Base-by-base conservation (phyloP, 1,140 invertebrate species). In the Lepidotrigona ventralis region DNA sequence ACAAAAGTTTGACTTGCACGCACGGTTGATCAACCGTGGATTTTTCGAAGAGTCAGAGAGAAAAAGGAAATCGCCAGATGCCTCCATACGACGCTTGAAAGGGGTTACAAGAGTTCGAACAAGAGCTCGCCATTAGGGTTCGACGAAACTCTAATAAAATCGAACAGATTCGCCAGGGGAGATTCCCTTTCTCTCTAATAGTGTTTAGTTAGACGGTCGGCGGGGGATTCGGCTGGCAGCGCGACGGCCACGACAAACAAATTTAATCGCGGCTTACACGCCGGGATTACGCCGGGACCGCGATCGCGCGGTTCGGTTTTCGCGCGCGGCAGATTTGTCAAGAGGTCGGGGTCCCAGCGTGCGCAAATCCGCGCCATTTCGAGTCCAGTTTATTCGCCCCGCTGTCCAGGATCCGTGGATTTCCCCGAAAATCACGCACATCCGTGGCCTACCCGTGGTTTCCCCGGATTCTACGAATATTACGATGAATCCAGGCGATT, bases 231-330 rank as follows among this genome's bases (percentile, higher is more conserved):
- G n/a, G 9, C n/a, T 33, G 56, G 58, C 19, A 63, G 53, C 56
- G 33, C 63, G 15, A 23, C 29, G 70, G 46, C 72, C 63, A 21
- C 68, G 39, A 75, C 74, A 83, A 85, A 85, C 79, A 85, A 88
- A 83, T 88, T 88, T 88, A 88, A 88, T 88, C 87, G 70, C 53
- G 56, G 77, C 83, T 85, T 79, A 80, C 71, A 69, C 60, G 11
- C 1, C 19, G 69, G 79, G 79, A 85, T 85, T 85, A 82, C 39
- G 23, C 63, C 1, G 9, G 46, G 15, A 76, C 56, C 79, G 51
- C 79, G 74, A 80, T 79, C 70, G 77, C 33, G 83, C 33, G 83
- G 39, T 81, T 76, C 79, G 64, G 64, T 70, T 76, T 64, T 75
- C 79, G 66, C 78, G 64, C 39, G 83, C 63, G 53, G 6, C 39